Percentiles rank a stretch among this genome's conserved stretches.
phyloP scores from a whole-genome alignment of 1,140 invertebrate genomes.

The Pseudomyrmex sp. region DNA sequence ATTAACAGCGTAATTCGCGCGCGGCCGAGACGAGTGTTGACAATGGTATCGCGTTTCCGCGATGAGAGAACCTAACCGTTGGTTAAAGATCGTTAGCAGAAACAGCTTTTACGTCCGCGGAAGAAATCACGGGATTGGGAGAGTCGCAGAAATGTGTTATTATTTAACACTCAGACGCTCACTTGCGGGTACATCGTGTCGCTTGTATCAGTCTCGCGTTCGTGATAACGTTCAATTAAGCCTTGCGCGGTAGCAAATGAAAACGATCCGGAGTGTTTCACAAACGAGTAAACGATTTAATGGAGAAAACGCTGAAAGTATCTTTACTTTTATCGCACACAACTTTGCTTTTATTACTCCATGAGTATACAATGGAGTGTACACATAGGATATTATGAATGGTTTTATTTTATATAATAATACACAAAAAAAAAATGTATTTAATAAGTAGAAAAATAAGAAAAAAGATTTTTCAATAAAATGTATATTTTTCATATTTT shows the following conservation, averaged over 20 bases:
- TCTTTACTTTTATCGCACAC: neutral
- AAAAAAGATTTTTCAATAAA: too few relatives aligned
- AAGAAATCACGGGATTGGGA: constrained; percentile 25
- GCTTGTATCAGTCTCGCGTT: constrained; percentile 20
- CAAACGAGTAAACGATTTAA: constrained; percentile 33
- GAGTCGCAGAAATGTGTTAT: constrained; percentile 56
- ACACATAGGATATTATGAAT: too few relatives aligned
- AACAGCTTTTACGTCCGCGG: constrained; percentile 21
- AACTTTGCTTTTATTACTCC: neutral
- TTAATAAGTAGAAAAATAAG: too few relatives aligned
- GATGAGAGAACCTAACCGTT: constrained; percentile 23
- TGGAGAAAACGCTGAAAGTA: neutral
- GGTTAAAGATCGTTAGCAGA: constrained; percentile 45
- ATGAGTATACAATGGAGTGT: neutral
- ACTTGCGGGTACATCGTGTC: constrained; percentile 25
- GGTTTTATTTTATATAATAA: too few relatives aligned
- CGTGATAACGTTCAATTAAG: constrained; percentile 49
- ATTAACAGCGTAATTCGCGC: constrained; percentile 41
- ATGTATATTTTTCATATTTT: too few relatives aligned
- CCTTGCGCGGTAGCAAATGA: constrained; percentile 4
- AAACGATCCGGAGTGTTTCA: constrained; percentile 27
- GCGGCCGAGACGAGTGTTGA: constrained; percentile 18
- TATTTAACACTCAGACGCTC: constrained; percentile 47
- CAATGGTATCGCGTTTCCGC: constrained; percentile 58
- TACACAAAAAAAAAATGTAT: too few relatives aligned